Evolutionary conservation across 2,797 vertebrate species (phyloP).

Genomic region (Sebastes glaucus): DNA sequence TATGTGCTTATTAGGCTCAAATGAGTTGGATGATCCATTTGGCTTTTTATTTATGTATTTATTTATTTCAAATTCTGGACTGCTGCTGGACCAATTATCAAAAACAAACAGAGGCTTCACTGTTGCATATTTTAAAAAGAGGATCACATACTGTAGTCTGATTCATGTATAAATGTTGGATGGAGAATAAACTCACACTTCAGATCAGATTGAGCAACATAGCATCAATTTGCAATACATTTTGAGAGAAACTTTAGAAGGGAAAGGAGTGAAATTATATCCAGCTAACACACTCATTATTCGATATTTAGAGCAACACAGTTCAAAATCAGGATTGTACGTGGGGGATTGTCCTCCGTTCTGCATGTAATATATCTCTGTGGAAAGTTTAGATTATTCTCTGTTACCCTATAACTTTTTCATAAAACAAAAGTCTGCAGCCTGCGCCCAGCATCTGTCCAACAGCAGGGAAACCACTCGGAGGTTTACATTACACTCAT

Average conservation of each 20-base stretch:
- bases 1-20: conserved; percentile 1
- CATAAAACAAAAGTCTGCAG: background rate
- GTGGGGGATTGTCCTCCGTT: background rate
- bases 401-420: background rate
- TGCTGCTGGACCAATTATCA: background rate
- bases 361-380: background rate
- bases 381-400: conserved; percentile 13
- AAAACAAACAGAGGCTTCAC: conserved; percentile 4
- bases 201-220: background rate
- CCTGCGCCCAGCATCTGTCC: conserved; percentile 21
- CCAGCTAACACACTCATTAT: background rate
- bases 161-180: background rate
- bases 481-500: conserved; percentile 35
- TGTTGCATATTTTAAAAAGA: background rate
- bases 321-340: background rate
- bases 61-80: background rate
- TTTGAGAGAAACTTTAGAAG: background rate
- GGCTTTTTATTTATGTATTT: background rate
- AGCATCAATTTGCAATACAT: background rate
- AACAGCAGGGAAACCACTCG: conserved; percentile 39
- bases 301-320: background rate
- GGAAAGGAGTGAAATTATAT: background rate
- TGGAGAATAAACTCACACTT: background rate
- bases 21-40: conserved; percentile 1
- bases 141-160: background rate